A percentile compares a stretch with the other conserved stretches of the same genome.
Evolutionary conservation across 2,797 vertebrate species (phyloP).

Genomic region (Craterocephalus amniculus): DNA sequence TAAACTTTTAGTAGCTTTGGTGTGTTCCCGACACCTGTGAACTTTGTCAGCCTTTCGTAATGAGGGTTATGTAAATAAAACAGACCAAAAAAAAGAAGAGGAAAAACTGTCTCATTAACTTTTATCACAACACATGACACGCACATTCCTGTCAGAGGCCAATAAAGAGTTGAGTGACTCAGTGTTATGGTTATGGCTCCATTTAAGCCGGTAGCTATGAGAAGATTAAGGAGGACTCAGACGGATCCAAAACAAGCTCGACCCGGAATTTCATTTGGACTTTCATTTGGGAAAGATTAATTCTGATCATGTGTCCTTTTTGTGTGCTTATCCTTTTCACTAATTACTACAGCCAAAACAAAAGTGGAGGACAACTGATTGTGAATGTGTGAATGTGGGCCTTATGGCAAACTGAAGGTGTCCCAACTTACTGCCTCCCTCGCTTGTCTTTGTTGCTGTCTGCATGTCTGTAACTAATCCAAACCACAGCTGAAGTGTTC

Average conservation of each 20-base stretch:
- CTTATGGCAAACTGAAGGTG: slow-evolving; percentile 20
- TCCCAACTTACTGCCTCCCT: slow-evolving; percentile 23
- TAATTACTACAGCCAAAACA: slow-evolving; percentile 24
- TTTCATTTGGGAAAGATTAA: slow-evolving; percentile 42
- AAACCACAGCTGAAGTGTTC: slow-evolving; percentile 45
- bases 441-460: slow-evolving; percentile 29
- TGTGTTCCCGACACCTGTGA: slow-evolving; percentile 3
- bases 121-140: slow-evolving; percentile 73
- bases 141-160: slow-evolving; percentile 67
- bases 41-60: slow-evolving; percentile 59
- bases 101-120: slow-evolving; percentile 61
- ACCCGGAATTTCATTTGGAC: slow-evolving; percentile 51
- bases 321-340: slow-evolving; percentile 40
- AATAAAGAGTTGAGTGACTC: slow-evolving; percentile 66
- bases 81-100: slow-evolving; percentile 6
- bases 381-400: too few relatives aligned
- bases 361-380: slow-evolving; percentile 36
- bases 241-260: slow-evolving; percentile 54
- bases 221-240: slow-evolving; percentile 63
- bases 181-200: slow-evolving; percentile 70
- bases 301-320: slow-evolving; percentile 37
- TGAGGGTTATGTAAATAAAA: slow-evolving; percentile 66
- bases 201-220: slow-evolving; percentile 72
- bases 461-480: slow-evolving; percentile 35
- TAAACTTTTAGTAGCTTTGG: slow-evolving; percentile 14